These are phyloP conservation scores for Nothoprocta perdicaria DNA, from an alignment of 2,113 vertebrate species.

Conservation along the genomic window DNA sequence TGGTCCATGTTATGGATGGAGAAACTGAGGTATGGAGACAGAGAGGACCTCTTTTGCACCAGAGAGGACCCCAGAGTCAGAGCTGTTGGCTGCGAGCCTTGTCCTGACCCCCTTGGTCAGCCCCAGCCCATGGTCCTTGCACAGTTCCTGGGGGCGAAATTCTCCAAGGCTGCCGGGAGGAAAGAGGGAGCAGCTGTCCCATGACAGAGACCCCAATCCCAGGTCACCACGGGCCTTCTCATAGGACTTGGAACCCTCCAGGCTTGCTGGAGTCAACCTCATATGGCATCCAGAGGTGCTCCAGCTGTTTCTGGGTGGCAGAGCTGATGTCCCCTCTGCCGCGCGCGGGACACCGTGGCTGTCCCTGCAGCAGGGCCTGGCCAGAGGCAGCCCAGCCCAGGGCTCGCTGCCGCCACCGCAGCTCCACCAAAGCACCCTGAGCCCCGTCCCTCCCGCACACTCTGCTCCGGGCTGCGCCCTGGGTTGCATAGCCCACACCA, in stretches of 20 bases:
- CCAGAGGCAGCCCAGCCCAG: too few relatives aligned
- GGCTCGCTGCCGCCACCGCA: too few relatives aligned
- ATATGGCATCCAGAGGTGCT: constrained; percentile 55
- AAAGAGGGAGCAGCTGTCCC: not conserved
- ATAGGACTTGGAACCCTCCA: not conserved
- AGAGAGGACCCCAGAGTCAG: not conserved
- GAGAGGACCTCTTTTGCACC: not conserved
- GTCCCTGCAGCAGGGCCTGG: fast-evolving
- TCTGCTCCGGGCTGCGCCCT: too few relatives aligned
- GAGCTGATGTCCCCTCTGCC: not conserved
- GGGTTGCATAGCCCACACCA: too few relatives aligned
- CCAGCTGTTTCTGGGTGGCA: not conserved
- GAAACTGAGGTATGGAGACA: not conserved
- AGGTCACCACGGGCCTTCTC: fast-evolving
- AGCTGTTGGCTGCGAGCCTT: fast-evolving
- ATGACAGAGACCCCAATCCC: not conserved
- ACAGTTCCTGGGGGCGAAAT: not conserved
- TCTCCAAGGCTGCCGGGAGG: not conserved
- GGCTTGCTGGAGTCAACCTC: constrained; percentile 2
- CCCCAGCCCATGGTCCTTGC: not conserved
- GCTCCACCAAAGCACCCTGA: too few relatives aligned
- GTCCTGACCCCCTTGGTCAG: not conserved
- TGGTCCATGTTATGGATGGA: fast-evolving
- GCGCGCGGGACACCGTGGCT: not conserved
- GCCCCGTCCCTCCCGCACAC: too few relatives aligned